These are phyloP conservation scores for Odontophorus gujanensis DNA, from an alignment of 2,113 vertebrate genomes.

Conservation along the genomic window DNA sequence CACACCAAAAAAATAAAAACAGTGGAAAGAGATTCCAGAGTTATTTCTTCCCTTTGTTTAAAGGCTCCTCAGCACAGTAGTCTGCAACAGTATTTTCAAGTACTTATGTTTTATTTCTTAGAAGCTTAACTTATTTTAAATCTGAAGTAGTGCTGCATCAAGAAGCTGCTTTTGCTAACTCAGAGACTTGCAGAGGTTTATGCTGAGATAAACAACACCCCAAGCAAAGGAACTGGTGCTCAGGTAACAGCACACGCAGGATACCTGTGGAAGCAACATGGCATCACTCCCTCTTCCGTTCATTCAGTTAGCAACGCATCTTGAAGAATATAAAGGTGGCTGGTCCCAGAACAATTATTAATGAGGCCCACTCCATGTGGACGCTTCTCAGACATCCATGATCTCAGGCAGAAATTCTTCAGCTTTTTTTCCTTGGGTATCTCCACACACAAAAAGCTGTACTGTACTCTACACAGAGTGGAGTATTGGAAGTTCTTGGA, in stretches of 20 bases:
- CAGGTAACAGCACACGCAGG: rapidly evolving
- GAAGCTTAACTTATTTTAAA: background rate
- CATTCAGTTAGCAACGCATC: background rate
- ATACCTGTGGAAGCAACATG: background rate
- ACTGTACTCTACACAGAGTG: background rate
- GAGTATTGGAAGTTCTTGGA: background rate
- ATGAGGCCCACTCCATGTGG: rapidly evolving
- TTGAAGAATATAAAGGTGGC: background rate
- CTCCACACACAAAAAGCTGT: background rate
- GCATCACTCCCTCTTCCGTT: background rate
- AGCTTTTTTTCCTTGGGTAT: background rate
- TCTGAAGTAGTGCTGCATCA: background rate
- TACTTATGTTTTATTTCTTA: background rate
- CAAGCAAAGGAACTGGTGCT: background rate
- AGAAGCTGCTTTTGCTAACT: background rate
- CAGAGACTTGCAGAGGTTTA: background rate
- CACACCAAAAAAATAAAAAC: background rate
- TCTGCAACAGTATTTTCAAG: background rate
- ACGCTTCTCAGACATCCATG: background rate
- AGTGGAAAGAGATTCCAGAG: background rate
- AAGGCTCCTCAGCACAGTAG: background rate
- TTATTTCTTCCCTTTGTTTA: background rate
- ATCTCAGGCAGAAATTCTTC: background rate
- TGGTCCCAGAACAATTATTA: background rate
- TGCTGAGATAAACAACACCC: rapidly evolving